Conservation (phyloP, 2,888 invertebrate species). For the Eugnorisma glareosa region DNA sequence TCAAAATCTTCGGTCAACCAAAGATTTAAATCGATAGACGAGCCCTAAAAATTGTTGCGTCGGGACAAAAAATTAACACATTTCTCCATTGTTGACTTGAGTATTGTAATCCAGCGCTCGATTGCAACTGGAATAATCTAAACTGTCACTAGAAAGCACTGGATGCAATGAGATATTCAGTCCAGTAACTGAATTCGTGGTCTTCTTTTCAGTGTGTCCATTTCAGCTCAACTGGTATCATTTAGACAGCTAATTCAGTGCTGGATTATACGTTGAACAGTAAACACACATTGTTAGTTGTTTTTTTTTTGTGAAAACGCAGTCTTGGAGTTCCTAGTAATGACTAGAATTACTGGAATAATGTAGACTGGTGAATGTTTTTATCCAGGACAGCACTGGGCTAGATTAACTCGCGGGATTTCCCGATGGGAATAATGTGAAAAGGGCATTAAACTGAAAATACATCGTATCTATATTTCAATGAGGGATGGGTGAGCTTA, state of each 20-base stretch:
- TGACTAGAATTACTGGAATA: not conserved
- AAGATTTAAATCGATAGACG: not conserved
- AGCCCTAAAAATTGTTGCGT: not conserved
- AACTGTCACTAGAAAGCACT: not conserved
- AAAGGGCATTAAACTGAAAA: not conserved
- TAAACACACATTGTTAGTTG: not conserved
- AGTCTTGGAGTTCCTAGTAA: not conserved
- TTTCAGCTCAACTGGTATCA: not conserved
- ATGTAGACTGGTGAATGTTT: not conserved
- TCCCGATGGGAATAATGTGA: not conserved
- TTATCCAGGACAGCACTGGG: not conserved
- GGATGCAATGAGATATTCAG: not conserved
- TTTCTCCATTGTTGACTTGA: not conserved
- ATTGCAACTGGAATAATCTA: not conserved
- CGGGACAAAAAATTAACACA: not conserved
- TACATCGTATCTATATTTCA: not conserved
- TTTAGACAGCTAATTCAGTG: not conserved
- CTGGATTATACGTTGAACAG: not conserved
- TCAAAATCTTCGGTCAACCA: conserved; percentile 19
- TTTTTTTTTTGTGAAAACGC: not conserved
- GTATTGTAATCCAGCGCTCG: not conserved
- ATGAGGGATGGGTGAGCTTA: not conserved
- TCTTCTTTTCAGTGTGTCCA: not conserved
- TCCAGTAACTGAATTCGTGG: not conserved
- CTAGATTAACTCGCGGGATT: not conserved